Percentiles rank a stretch among this genome's conserved stretches.
Evolutionary conservation across 2,888 invertebrate species (phyloP).

Genomic region (Hypena proboscidalis): DNA sequence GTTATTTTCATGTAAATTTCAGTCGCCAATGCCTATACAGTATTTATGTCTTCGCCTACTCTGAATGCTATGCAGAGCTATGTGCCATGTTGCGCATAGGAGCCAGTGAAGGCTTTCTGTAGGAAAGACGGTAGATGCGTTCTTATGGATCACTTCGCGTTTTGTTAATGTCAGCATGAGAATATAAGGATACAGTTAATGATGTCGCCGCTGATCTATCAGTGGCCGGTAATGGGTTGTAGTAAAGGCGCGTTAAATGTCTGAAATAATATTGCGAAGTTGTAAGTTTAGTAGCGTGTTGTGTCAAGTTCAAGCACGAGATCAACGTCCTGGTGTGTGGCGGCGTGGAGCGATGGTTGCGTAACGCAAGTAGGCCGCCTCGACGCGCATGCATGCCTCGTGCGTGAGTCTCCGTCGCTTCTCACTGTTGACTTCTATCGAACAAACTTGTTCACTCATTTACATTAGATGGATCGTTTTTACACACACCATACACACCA

Average conservation of each 20-base stretch:
- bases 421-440: conserved; percentile 44
- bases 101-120: too few relatives aligned
- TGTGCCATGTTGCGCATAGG: too few relatives aligned
- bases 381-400: conserved; percentile 56
- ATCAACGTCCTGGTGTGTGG: conserved; percentile 68
- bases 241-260: too few relatives aligned
- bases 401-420: conserved; percentile 48
- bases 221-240: too few relatives aligned
- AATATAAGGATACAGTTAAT: too few relatives aligned
- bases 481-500: conserved; percentile 26
- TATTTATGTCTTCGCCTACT: neutral
- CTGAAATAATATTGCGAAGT: neutral
- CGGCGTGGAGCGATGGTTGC: conserved; percentile 54
- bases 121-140: too few relatives aligned
- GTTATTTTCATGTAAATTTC: conserved; percentile 65
- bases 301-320: conserved; percentile 74
- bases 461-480: conserved; percentile 36
- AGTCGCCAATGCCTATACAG: conserved; percentile 26
- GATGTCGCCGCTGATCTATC: too few relatives aligned
- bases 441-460: conserved; percentile 45
- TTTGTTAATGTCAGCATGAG: too few relatives aligned
- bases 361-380: conserved; percentile 59
- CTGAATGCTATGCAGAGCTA: too few relatives aligned
- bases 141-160: too few relatives aligned
- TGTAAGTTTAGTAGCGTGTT: conserved; percentile 8